A percentile compares a stretch with the other conserved stretches of the same genome.
phyloP scores from a whole-genome alignment of 2,888 invertebrate genomes.

The Hemithea aestivaria region DNA sequence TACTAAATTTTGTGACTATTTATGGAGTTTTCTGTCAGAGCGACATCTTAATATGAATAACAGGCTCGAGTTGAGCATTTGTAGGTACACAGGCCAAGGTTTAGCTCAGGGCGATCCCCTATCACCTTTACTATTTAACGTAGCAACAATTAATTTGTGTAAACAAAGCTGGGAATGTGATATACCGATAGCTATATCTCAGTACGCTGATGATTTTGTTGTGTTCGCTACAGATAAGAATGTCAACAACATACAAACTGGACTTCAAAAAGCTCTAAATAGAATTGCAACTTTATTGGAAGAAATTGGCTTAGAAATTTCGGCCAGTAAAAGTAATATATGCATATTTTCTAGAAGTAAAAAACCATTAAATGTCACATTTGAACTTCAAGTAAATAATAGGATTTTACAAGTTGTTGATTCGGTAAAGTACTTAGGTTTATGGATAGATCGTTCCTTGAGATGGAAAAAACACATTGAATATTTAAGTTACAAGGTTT shows the following conservation, averaged over 20 bases:
- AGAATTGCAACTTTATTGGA: slow-evolving; percentile 12
- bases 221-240: neutral
- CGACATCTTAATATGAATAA: too few species aligned
- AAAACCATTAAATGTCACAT: slow-evolving; percentile 2
- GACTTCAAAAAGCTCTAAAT: slow-evolving; percentile 7
- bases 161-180: neutral
- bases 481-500: slow-evolving; percentile 17
- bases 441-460: slow-evolving; percentile 29
- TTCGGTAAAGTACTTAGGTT: slow-evolving; percentile 28
- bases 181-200: neutral
- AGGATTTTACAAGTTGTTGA: slow-evolving; percentile 6
- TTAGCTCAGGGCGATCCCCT: slow-evolving; percentile 2
- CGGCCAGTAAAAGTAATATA: slow-evolving; percentile 23
- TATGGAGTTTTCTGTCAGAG: too few species aligned
- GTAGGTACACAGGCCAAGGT: neutral
- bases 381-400: slow-evolving; percentile 12
- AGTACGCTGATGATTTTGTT: slow-evolving; percentile 8
- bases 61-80: too few species aligned
- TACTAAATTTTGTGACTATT: too few species aligned
- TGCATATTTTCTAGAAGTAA: slow-evolving; percentile 27
- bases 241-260: neutral
- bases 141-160: neutral
- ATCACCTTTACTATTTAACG: slow-evolving; percentile 1
- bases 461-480: slow-evolving; percentile 31
- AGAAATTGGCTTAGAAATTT: slow-evolving; percentile 19